Base-by-base conservation (phyloP, 2,888 invertebrate genomes). In the Apamea crenata region DNA sequence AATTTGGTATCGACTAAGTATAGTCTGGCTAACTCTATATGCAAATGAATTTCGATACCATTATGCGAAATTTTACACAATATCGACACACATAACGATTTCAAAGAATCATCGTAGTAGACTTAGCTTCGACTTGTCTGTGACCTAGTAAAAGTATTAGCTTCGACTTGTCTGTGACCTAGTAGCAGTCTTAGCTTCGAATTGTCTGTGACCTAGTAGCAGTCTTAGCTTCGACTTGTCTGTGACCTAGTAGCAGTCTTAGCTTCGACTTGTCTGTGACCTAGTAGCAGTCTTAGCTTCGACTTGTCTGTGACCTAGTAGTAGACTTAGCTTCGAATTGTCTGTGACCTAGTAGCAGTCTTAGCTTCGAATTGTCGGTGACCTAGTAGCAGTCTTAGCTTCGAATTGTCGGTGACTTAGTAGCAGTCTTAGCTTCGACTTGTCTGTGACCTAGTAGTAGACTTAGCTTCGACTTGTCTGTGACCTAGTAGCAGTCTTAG, bases 401-500 rank as follows among this genome's bases (percentile, higher is more conserved):
- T 18, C 18, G 6, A 18, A 18, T 50, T 18, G 50, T 50, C 18
- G 18, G 18, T 50, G 50, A 6, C 18, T 18, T 50, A 50, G 21
- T 10, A 18, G 56, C 1, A 2, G 29, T 63, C 32, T 10, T 63
- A 18, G 63, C 18, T 50, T 61, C 50, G 32, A 29, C 18, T 56
- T 47, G 47, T 32, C 56, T 47, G 7, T 47, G 53, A 10, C 53
- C 21, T 14, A 59, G 18, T 10, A 36, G 44, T 8, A 44, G 63
- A 29, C 32, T 32, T 32, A 29, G 16, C 16, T n/a, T 32, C 44
- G 8, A 21, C 21, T 25, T 8, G 8, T 25, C 32, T 40, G n/a
- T 71, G 78, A 10, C 83, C 40, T 66, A 44, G 70, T 36, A 68
- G 50, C 53, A 68, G 50, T 18, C 50, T 50, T 50, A 50, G 50